phyloP scores from a whole-genome alignment of 2,888 invertebrate genomes.

The Nomada fabriciana region DNA sequence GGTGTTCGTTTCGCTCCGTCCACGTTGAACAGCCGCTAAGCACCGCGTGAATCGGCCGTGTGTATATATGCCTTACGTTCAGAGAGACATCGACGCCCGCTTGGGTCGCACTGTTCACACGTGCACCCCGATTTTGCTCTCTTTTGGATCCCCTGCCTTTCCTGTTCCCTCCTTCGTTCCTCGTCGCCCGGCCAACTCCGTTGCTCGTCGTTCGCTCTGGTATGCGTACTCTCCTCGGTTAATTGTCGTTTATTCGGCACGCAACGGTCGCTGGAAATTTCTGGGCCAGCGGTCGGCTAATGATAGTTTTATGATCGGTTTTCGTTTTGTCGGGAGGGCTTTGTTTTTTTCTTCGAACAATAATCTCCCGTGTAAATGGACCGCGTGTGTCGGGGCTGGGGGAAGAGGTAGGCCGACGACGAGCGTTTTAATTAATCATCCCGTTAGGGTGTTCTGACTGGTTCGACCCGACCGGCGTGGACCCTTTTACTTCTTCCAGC shows the following conservation, averaged over 20 bases:
- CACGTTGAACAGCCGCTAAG: constrained; percentile 51
- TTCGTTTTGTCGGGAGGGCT: background rate
- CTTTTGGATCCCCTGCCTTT: constrained; percentile 48
- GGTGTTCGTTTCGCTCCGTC: constrained; percentile 44
- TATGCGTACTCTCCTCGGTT: constrained; percentile 55
- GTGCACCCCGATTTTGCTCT: constrained; percentile 76
- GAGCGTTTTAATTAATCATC: constrained; percentile 70
- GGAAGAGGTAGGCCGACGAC: constrained; percentile 28
- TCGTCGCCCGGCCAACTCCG: background rate
- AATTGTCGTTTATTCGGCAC: constrained; percentile 78
- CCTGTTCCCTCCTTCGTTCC: constrained; percentile 9
- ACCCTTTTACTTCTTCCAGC: background rate
- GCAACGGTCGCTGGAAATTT: constrained; percentile 71
- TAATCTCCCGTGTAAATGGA: background rate
- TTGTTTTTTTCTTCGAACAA: background rate
- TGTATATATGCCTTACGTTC: constrained; percentile 35
- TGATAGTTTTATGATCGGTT: constrained; percentile 74
- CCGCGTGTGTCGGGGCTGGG: background rate
- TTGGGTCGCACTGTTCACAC: constrained; percentile 81
- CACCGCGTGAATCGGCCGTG: constrained; percentile 49
- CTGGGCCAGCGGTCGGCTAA: constrained; percentile 67
- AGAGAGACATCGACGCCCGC: constrained; percentile 66
- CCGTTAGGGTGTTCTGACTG: constrained; percentile 67
- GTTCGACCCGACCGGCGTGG: background rate
- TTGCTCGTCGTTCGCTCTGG: constrained; percentile 32